Evolutionary conservation across 2,888 invertebrate genomes (phyloP).

Genomic region (Eristalinus sepulchralis): DNA sequence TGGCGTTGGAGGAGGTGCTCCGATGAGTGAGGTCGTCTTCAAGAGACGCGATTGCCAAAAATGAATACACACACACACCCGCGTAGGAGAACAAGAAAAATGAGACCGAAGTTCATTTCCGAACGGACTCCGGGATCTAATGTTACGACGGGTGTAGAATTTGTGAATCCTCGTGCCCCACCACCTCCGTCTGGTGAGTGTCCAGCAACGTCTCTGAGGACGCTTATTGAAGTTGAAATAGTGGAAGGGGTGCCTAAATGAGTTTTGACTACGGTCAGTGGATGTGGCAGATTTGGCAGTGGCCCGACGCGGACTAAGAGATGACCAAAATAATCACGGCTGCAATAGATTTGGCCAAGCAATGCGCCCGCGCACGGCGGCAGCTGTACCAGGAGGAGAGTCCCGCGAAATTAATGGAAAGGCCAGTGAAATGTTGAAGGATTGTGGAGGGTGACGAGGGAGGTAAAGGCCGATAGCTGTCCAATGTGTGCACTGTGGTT

Average conservation of each 20-base stretch:
- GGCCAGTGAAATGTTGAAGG: constrained; percentile 34
- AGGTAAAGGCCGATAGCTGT: constrained; percentile 47
- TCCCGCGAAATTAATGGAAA: constrained; percentile 41
- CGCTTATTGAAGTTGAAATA: constrained; percentile 57
- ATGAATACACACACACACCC: not conserved
- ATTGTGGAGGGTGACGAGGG: constrained; percentile 13
- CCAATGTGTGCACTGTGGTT: constrained; percentile 51
- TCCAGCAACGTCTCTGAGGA: not conserved
- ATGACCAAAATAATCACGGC: constrained; percentile 54
- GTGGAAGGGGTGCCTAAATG: constrained; percentile 53
- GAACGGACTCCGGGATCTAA: constrained; percentile 46
- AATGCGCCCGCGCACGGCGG: constrained; percentile 12
- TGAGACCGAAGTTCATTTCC: constrained; percentile 31
- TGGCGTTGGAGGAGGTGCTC: not conserved
- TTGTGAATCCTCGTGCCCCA: not conserved
- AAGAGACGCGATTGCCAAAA: constrained; percentile 54
- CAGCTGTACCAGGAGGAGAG: not conserved
- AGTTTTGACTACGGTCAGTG: constrained; percentile 33
- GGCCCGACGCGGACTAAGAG: not conserved
- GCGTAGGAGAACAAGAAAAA: not conserved
- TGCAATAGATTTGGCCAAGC: constrained; percentile 56
- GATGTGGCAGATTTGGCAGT: constrained; percentile 25
- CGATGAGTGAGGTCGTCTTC: constrained; percentile 32
- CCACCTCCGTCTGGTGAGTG: not conserved
- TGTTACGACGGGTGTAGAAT: constrained; percentile 34